Conservation (phyloP, 2,113 vertebrate species). For the Cyphomyrus plagiostoma region DNA sequence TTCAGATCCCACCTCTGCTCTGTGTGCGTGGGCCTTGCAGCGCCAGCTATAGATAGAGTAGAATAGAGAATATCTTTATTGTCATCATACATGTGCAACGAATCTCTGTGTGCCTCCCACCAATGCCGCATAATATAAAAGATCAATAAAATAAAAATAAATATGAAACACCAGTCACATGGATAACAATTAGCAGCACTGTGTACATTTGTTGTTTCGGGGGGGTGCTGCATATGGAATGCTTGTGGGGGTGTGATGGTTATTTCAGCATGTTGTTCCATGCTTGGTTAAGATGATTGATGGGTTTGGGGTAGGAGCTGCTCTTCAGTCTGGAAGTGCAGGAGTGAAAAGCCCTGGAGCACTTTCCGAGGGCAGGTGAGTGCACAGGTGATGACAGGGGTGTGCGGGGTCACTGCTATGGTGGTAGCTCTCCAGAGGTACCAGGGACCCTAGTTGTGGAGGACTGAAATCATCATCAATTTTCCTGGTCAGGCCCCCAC, state of each 20-base stretch:
- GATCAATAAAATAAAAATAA: neutral
- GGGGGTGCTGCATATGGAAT: neutral
- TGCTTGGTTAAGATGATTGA: neutral
- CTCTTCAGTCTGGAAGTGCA: neutral
- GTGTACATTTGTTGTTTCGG: neutral
- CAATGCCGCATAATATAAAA: neutral
- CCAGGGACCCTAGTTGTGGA: neutral
- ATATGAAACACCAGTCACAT: neutral
- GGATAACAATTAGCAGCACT: neutral
- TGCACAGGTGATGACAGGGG: neutral
- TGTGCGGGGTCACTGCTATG: neutral
- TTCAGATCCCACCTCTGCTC: neutral
- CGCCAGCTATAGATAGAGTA: neutral
- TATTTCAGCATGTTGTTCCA: neutral
- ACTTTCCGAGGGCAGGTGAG: neutral
- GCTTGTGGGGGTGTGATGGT: neutral
- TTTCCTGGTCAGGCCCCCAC: no score
- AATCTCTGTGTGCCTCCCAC: neutral
- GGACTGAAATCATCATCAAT: neutral
- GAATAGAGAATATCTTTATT: neutral
- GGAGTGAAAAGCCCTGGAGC: neutral
- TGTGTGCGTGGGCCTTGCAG: neutral
- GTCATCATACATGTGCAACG: neutral
- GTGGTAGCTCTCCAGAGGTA: neutral
- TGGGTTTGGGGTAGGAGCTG: neutral